Evolutionary conservation across 2,797 vertebrate species (phyloP).

Genomic region (Lepus townsendii): DNA sequence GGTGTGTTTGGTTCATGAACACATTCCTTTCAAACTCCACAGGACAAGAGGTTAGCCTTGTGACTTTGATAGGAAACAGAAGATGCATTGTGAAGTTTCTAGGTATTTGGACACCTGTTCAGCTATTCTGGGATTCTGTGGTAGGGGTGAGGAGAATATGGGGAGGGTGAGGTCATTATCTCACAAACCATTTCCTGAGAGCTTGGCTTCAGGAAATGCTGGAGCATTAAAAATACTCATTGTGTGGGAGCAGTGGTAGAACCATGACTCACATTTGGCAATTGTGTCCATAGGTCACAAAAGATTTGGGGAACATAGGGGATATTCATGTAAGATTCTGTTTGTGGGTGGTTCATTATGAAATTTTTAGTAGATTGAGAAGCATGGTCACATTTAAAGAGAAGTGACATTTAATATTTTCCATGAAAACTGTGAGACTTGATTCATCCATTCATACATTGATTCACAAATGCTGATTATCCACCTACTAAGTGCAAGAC

Average conservation of each 20-base stretch:
- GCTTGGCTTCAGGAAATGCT: slow-evolving; percentile 77
- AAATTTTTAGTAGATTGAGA: slow-evolving; percentile 66
- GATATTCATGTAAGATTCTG: slow-evolving; percentile 70
- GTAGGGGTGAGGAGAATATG: not conserved
- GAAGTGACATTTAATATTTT: slow-evolving; percentile 74
- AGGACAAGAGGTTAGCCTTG: slow-evolving; percentile 39
- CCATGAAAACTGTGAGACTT: slow-evolving; percentile 50
- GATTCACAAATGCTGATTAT: slow-evolving; percentile 18
- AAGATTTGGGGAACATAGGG: slow-evolving; percentile 74
- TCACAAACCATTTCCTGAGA: slow-evolving; percentile 80
- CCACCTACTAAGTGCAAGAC: slow-evolving; percentile 57
- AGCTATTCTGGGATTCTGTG: slow-evolving; percentile 77
- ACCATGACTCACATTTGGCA: slow-evolving; percentile 74
- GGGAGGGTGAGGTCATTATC: slow-evolving; percentile 72
- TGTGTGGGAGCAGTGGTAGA: slow-evolving; percentile 77
- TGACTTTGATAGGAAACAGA: slow-evolving; percentile 69
- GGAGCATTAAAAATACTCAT: slow-evolving; percentile 80
- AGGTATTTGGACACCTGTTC: slow-evolving; percentile 74
- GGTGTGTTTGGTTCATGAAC: not conserved
- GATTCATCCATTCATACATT: slow-evolving; percentile 40
- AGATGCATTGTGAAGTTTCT: slow-evolving; percentile 45
- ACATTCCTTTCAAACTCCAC: slow-evolving; percentile 39
- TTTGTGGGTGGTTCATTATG: slow-evolving; percentile 69
- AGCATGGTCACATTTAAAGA: slow-evolving; percentile 62
- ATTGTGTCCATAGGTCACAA: slow-evolving; percentile 78